Evolutionary conservation across 2,797 vertebrate genomes (phyloP).

Genomic region (Pterois miles): DNA sequence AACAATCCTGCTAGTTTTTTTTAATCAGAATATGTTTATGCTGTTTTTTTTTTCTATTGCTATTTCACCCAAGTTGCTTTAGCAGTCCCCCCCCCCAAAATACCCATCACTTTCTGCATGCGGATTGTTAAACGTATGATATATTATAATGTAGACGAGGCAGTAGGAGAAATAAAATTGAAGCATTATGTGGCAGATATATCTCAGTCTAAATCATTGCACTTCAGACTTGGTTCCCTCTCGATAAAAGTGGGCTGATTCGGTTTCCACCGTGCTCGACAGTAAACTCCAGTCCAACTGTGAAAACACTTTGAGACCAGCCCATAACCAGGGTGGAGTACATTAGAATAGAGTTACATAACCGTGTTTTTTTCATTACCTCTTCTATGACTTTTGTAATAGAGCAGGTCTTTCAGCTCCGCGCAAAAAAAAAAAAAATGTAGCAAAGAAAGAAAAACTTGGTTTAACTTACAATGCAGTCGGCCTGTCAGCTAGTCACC

Average conservation of each 20-base stretch:
- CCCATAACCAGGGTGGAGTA: slow-evolving; percentile 71
- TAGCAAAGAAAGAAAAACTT: slow-evolving; percentile 46
- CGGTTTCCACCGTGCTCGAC: slow-evolving; percentile 19
- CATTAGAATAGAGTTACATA: slow-evolving; percentile 75
- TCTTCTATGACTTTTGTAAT: slow-evolving; percentile 64
- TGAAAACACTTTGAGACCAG: slow-evolving; percentile 57
- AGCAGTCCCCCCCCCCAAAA: background rate
- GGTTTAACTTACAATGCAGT: slow-evolving; percentile 57
- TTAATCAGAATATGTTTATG: no score
- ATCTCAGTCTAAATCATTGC: background rate
- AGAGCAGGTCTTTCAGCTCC: slow-evolving; percentile 43
- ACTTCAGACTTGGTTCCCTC: slow-evolving; percentile 1
- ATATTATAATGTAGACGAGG: background rate
- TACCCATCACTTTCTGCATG: background rate
- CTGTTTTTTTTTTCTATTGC: no score
- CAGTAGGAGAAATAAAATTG: background rate
- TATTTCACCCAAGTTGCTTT: background rate
- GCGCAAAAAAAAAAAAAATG: slow-evolving; percentile 22
- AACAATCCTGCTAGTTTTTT: no score
- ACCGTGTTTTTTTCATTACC: slow-evolving; percentile 64
- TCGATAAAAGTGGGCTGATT: slow-evolving; percentile 14
- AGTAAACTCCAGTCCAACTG: slow-evolving; percentile 48
- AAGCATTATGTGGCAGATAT: background rate
- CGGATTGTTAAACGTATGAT: background rate
- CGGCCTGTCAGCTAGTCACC: slow-evolving; percentile 64